A percentile compares a stretch with the other conserved stretches of the same genome.
These are phyloP conservation scores for Polydrusus cervinus DNA, from an alignment of 2,888 invertebrate species.

Conservation along the genomic window DNA sequence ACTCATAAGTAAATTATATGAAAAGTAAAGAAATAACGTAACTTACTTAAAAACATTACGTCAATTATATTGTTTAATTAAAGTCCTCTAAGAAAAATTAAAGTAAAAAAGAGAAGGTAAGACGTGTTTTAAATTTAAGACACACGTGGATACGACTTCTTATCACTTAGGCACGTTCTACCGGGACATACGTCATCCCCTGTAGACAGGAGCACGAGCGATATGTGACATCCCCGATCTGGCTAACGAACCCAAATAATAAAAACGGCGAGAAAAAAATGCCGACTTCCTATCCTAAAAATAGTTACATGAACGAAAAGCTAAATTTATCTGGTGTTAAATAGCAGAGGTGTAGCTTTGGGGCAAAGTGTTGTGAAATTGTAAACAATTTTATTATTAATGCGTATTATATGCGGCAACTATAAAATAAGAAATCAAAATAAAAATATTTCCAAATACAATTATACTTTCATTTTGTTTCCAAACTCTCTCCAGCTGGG, in stretches of 20 bases:
- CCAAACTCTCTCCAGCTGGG: no score
- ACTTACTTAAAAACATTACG: no score
- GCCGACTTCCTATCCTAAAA: slow-evolving; percentile 68
- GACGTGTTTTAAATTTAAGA: slow-evolving; percentile 42
- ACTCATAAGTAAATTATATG: no score
- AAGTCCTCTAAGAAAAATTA: not conserved
- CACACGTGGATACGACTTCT: slow-evolving; percentile 46
- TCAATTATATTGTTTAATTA: not conserved
- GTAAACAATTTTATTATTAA: no score
- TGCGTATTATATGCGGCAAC: no score
- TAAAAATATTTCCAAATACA: no score
- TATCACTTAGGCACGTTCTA: slow-evolving; percentile 54
- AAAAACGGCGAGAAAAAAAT: slow-evolving; percentile 63
- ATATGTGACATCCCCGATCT: slow-evolving; percentile 58
- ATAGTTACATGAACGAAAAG: slow-evolving; percentile 66
- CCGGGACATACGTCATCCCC: slow-evolving; percentile 57
- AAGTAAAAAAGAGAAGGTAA: slow-evolving; percentile 29
- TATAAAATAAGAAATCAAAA: no score
- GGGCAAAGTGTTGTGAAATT: no score
- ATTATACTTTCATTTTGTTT: no score
- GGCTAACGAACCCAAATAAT: slow-evolving; percentile 63
- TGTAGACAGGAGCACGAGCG: slow-evolving; percentile 54
- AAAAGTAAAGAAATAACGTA: no score
- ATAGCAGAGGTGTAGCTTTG: slow-evolving; percentile 17
- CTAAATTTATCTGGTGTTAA: slow-evolving; percentile 65